Percentiles rank a stretch among this genome's conserved stretches.
Evolutionary conservation across 1,140 invertebrate species (phyloP).

Genomic region (Diabrotica undecimpunctata): DNA sequence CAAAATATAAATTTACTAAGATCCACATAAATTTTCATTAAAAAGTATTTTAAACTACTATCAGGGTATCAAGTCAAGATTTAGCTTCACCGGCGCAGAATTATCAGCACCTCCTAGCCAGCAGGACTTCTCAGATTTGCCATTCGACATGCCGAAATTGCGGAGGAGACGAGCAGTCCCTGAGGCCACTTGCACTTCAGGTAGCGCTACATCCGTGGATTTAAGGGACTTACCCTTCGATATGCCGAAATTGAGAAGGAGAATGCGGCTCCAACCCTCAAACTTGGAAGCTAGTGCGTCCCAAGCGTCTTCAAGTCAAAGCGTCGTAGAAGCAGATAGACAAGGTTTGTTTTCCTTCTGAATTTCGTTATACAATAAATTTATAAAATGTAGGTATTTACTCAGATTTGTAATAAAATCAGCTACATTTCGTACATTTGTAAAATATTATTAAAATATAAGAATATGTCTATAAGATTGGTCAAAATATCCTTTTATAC

Average conservation of each 20-base stretch:
- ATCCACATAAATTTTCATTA: no score
- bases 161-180: conserved; percentile 63
- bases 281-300: conserved; percentile 65
- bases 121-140: conserved; percentile 67
- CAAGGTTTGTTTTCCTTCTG: conserved; percentile 33
- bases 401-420: no score
- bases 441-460: neutral
- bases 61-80: conserved; percentile 59
- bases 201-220: conserved; percentile 70
- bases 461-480: neutral
- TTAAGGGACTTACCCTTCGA: conserved; percentile 79
- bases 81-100: conserved; percentile 47
- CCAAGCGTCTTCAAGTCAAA: conserved; percentile 74
- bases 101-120: conserved; percentile 41
- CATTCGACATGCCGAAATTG: conserved; percentile 88
- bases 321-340: conserved; percentile 67
- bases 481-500: neutral
- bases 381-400: neutral
- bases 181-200: conserved; percentile 62
- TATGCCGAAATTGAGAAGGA: conserved; percentile 79
- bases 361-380: neutral
- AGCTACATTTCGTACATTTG: neutral
- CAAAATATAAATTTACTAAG: no score
- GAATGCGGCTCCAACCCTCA: conserved; percentile 54
- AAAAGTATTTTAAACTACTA: no score